A percentile compares a stretch with the other conserved stretches of the same genome.
Conservation (phyloP, 2,888 invertebrate genomes). For the Pandemis corylana region DNA sequence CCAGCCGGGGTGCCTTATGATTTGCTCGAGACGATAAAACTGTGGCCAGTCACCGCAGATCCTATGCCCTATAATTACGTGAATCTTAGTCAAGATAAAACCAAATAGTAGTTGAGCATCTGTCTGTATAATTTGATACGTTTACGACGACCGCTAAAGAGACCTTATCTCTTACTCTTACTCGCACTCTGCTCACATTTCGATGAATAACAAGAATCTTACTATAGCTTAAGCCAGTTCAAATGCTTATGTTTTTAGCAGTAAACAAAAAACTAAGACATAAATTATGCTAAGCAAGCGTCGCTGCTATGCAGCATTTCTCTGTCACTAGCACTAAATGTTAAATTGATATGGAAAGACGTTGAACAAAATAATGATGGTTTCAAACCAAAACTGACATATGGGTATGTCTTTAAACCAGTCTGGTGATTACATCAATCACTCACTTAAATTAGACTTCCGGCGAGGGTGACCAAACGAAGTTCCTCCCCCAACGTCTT, state of each 20-base stretch:
- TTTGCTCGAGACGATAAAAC: conserved; percentile 12
- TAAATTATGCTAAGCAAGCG: too few relatives aligned
- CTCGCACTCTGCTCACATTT: too few relatives aligned
- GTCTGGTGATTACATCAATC: conserved; percentile 53
- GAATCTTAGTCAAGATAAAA: neutral
- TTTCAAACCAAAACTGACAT: neutral
- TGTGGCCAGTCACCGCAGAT: conserved; percentile 18
- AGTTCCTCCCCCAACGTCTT: conserved; percentile 67
- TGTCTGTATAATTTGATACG: too few relatives aligned
- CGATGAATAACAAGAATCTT: too few relatives aligned
- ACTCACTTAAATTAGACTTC: conserved; percentile 62
- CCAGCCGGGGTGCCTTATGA: conserved; percentile 33
- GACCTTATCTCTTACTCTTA: too few relatives aligned
- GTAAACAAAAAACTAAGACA: too few relatives aligned
- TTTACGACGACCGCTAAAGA: too few relatives aligned
- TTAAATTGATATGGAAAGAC: neutral
- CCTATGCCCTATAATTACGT: neutral
- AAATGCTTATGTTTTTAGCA: too few relatives aligned
- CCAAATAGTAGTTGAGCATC: neutral
- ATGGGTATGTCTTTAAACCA: conserved; percentile 21
- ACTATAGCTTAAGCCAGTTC: too few relatives aligned
- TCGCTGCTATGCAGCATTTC: neutral
- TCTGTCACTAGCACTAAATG: neutral
- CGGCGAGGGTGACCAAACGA: conserved; percentile 71
- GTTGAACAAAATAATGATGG: neutral